Percentiles rank a stretch among this genome's conserved stretches.
Conservation (phyloP, 2,113 vertebrate species). For the Echinops telfairi region DNA sequence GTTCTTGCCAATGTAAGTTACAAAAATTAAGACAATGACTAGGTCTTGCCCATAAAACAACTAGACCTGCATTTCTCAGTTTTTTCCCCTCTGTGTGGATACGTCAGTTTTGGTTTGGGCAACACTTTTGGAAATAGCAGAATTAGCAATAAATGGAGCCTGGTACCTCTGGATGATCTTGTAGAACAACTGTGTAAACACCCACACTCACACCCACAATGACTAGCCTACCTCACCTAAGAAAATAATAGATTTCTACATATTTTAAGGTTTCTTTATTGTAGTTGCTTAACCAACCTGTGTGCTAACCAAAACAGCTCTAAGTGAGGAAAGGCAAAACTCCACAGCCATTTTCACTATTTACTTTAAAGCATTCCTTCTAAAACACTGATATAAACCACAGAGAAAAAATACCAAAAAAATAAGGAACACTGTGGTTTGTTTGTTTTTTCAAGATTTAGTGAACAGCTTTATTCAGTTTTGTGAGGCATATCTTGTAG, state of each 20-base stretch:
- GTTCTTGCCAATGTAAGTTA: neutral
- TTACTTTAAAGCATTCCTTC: constrained; percentile 27
- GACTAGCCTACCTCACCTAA: neutral
- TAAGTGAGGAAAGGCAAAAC: constrained; percentile 27
- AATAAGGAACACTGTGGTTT: neutral
- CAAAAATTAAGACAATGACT: neutral
- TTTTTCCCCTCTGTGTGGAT: neutral
- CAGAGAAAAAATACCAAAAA: neutral
- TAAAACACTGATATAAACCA: constrained; percentile 18
- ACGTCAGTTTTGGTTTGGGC: neutral
- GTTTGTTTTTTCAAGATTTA: too few species aligned
- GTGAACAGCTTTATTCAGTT: neutral
- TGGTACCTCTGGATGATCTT: neutral
- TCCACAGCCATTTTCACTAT: constrained; percentile 17
- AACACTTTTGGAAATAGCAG: neutral
- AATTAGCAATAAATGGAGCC: neutral
- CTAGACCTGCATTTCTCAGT: neutral
- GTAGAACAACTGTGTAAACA: neutral
- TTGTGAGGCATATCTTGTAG: neutral
- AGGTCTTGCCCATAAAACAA: constrained; percentile 35
- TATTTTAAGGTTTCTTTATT: constrained; percentile 25
- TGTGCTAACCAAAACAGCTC: constrained; percentile 44
- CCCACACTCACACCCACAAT: neutral
- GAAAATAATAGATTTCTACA: neutral
- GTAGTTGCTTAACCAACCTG: neutral